Percentiles rank a stretch among this genome's conserved stretches.
These are phyloP conservation scores for Botia almorhae DNA, from an alignment of 2,797 vertebrate genomes.

Conservation along the genomic window DNA sequence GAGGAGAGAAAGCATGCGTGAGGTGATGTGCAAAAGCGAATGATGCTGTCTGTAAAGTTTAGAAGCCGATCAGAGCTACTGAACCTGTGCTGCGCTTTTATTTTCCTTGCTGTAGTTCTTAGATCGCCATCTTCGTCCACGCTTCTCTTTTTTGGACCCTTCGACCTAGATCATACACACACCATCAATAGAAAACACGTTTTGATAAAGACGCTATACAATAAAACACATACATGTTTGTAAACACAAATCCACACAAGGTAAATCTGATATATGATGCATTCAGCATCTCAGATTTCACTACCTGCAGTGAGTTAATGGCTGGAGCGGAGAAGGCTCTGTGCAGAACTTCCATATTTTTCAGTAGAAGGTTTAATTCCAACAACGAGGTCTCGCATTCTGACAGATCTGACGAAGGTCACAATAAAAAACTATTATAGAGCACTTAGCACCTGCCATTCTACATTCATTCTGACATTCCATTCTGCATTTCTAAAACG, in stretches of 20 bases:
- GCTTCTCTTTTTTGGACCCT: conserved; percentile 94
- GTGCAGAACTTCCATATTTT: conserved; percentile 95
- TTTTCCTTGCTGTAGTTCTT: conserved; percentile 85
- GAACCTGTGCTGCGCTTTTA: conserved; percentile 87
- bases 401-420: conserved; percentile 82
- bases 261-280: neutral
- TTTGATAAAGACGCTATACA: too few species aligned
- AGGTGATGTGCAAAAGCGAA: neutral
- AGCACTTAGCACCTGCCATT: neutral
- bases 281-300: neutral
- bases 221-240: neutral
- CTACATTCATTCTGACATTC: too few species aligned
- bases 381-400: conserved; percentile 88
- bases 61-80: neutral
- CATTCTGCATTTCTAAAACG: neutral
- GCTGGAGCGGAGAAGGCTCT: conserved; percentile 90
- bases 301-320: conserved; percentile 90
- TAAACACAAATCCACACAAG: too few species aligned
- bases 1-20: neutral
- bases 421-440: neutral
- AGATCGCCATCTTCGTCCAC: conserved; percentile 86
- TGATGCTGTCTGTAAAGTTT: conserved; percentile 44
- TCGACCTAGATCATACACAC: conserved; percentile 65
- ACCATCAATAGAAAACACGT: too few species aligned
- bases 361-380: conserved; percentile 92